Evolutionary conservation across 1,140 invertebrate genomes (phyloP).

Genomic region (honey bee (Apis mellifera)): DNA sequence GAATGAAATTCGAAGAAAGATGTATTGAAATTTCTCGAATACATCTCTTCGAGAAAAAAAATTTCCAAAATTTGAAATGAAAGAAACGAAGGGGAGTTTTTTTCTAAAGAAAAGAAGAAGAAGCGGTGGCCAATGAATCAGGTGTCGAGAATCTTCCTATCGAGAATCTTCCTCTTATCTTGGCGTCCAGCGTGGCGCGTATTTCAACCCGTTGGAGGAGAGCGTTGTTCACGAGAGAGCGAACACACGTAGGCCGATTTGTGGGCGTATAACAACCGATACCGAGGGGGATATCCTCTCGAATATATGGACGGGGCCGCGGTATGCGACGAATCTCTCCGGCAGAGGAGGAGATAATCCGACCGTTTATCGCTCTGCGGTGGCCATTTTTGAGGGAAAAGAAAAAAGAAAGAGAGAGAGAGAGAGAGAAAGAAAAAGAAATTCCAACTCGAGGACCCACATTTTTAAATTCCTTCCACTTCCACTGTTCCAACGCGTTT

Average conservation of each 20-base stretch:
- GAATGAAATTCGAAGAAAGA: too few species aligned
- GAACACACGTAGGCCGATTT: constrained; percentile 33
- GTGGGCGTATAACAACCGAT: constrained; percentile 45
- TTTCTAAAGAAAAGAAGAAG: neutral
- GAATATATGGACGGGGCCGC: constrained; percentile 58
- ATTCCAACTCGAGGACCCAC: too few species aligned
- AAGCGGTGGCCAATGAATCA: constrained; percentile 7
- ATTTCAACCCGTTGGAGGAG: constrained; percentile 46
- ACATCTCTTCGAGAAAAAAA: too few species aligned
- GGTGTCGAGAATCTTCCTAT: too few species aligned
- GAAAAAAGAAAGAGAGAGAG: too few species aligned
- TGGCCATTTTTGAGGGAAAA: constrained; percentile 42
- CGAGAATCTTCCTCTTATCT: constrained; percentile 40
- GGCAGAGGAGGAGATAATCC: constrained; percentile 66
- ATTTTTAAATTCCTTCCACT: too few species aligned
- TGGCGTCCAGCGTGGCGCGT: constrained; percentile 3
- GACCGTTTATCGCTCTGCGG: constrained; percentile 71
- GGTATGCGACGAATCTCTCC: constrained; percentile 56
- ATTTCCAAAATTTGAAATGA: too few species aligned
- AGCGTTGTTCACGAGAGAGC: neutral
- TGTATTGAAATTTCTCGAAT: too few species aligned
- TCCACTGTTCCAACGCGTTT: too few species aligned
- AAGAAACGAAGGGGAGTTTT: neutral
- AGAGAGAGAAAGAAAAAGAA: too few species aligned
- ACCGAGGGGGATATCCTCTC: constrained; percentile 54